Evolutionary conservation across 2,113 vertebrate genomes (phyloP).

Genomic region (Astatoreochromis straeleni): DNA sequence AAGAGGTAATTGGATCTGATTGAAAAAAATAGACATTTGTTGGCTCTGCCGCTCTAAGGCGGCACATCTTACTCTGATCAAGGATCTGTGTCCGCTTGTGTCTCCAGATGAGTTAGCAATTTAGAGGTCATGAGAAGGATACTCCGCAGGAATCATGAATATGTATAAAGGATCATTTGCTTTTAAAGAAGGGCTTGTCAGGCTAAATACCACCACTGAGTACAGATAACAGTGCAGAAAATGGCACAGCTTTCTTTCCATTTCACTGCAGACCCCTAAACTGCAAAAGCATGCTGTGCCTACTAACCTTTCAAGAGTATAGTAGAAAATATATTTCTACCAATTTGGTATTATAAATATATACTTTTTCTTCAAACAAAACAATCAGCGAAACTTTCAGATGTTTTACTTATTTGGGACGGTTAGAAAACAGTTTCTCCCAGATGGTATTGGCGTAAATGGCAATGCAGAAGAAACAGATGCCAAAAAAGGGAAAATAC

Average conservation of each 20-base stretch:
- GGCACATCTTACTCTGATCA: slow-evolving; percentile 1
- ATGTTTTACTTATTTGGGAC: neutral
- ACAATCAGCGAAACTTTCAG: neutral
- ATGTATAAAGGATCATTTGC: slow-evolving; percentile 34
- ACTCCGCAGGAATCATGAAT: slow-evolving; percentile 36
- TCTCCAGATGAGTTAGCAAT: neutral
- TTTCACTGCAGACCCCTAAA: neutral
- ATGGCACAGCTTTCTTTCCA: slow-evolving; percentile 4
- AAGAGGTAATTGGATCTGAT: slow-evolving; percentile 33
- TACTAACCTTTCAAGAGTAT: neutral
- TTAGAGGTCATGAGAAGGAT: slow-evolving; percentile 33
- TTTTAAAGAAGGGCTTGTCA: slow-evolving; percentile 33
- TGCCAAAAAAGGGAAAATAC: neutral
- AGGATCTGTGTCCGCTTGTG: neutral
- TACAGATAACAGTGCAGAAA: slow-evolving; percentile 19
- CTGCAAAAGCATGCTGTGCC: neutral
- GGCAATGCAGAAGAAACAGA: neutral
- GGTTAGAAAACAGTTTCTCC: neutral
- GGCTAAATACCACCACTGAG: slow-evolving; percentile 34
- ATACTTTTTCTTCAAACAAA: neutral
- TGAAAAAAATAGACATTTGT: slow-evolving; percentile 11
- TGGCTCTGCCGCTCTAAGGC: neutral
- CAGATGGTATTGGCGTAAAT: neutral
- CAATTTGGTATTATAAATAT: neutral
- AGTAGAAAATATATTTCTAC: neutral